Percentiles rank a stretch among this genome's conserved stretches.
phyloP scores from a whole-genome alignment of 2,888 invertebrate species.

The Xanthia togata region DNA sequence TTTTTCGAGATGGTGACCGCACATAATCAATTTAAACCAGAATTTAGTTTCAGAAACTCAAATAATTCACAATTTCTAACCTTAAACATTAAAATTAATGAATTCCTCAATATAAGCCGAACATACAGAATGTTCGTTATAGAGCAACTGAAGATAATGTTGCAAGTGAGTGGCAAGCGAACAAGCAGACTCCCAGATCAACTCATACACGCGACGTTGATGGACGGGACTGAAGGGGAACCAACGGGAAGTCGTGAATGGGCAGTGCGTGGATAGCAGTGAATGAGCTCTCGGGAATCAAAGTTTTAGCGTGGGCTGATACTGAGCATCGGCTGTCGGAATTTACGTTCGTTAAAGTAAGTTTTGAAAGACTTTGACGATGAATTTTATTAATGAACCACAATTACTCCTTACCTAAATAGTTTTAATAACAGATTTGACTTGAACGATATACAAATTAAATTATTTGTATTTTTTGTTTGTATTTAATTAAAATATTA shows the following conservation, averaged over 20 bases:
- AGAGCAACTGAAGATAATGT: conserved; percentile 33
- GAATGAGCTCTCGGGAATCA: conserved; percentile 15
- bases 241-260: conserved; percentile 42
- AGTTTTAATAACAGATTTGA: background rate
- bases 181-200: conserved; percentile 49
- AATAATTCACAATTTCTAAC: background rate
- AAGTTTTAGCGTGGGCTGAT: conserved; percentile 8
- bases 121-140: conserved; percentile 8
- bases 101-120: background rate
- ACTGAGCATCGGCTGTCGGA: background rate
- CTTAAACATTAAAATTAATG: background rate
- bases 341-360: background rate
- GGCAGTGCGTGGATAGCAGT: background rate
- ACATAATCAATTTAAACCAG: background rate
- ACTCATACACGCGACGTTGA: conserved; percentile 44
- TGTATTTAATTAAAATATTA: background rate
- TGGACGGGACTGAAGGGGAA: conserved; percentile 17
- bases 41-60: background rate
- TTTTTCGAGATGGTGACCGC: too few relatives aligned
- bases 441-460: too few relatives aligned
- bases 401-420: background rate
- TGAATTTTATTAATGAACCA: conserved; percentile 10
- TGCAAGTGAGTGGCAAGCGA: conserved; percentile 33
- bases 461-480: background rate
- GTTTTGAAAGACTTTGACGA: conserved; percentile 6